Evolutionary conservation across 2,888 invertebrate genomes (phyloP).

Genomic region (Aphodius granarius): DNA sequence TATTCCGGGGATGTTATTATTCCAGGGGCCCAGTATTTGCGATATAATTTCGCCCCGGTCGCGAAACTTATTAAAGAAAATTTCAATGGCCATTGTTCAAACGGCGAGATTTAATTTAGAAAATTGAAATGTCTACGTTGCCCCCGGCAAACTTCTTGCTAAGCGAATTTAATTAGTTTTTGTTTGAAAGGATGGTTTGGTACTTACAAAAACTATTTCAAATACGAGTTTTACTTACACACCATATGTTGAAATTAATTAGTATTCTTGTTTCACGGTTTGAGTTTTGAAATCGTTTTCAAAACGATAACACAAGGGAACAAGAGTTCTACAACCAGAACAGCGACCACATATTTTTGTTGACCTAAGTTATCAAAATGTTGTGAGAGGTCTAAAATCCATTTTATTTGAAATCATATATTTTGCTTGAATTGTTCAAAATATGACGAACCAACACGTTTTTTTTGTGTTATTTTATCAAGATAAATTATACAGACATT

Average conservation of each 20-base stretch:
- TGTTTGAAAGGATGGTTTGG: neutral
- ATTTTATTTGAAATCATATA: too few relatives aligned
- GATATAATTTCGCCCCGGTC: slow-evolving; percentile 25
- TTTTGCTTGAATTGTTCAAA: too few relatives aligned
- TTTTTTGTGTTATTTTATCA: too few relatives aligned
- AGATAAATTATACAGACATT: too few relatives aligned
- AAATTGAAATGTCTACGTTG: neutral
- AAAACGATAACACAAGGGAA: too few relatives aligned
- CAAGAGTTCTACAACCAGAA: too few relatives aligned
- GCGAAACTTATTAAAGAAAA: slow-evolving; percentile 21
- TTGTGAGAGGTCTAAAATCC: too few relatives aligned
- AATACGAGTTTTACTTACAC: neutral
- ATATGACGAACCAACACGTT: too few relatives aligned
- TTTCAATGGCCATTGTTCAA: slow-evolving; percentile 25
- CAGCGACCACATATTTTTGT: too few relatives aligned
- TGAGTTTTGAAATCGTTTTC: too few relatives aligned
- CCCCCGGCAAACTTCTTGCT: neutral
- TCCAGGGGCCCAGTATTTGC: slow-evolving; percentile 16
- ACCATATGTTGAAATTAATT: neutral
- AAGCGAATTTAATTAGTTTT: neutral
- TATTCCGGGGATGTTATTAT: slow-evolving; percentile 14
- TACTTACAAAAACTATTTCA: neutral
- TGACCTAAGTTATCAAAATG: too few relatives aligned
- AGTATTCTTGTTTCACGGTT: too few relatives aligned
- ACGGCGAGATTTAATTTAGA: slow-evolving; percentile 22